Conservation (phyloP, 2,888 invertebrate species). For the Fabriciana adippe region DNA sequence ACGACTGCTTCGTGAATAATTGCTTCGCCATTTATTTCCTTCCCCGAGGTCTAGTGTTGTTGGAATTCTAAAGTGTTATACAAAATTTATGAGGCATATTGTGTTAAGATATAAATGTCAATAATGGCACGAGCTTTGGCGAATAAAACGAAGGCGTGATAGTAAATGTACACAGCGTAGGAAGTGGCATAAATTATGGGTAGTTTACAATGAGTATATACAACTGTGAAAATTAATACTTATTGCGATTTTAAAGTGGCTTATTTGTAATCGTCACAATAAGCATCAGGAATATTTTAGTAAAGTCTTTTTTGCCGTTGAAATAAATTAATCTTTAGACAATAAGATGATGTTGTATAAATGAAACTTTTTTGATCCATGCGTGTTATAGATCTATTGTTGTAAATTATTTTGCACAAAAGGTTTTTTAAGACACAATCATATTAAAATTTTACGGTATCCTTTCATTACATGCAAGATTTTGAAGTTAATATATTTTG, state of each 20-base stretch:
- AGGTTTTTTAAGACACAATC: slow-evolving; percentile 50
- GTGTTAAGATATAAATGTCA: slow-evolving; percentile 72
- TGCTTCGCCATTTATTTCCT: slow-evolving; percentile 76
- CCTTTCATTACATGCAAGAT: no score
- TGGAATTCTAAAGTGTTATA: slow-evolving; percentile 66
- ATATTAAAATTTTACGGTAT: slow-evolving; percentile 21
- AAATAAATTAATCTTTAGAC: no score
- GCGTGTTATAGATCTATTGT: slow-evolving; percentile 56
- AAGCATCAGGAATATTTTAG: neutral
- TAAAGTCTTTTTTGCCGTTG: neutral
- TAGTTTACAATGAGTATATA: slow-evolving; percentile 33
- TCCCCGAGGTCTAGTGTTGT: slow-evolving; percentile 59
- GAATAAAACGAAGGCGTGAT: slow-evolving; percentile 60
- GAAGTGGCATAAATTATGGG: slow-evolving; percentile 60
- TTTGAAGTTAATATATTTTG: no score
- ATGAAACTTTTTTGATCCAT: slow-evolving; percentile 37
- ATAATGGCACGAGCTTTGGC: slow-evolving; percentile 68
- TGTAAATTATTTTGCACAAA: slow-evolving; percentile 58
- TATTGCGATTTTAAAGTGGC: slow-evolving; percentile 27
- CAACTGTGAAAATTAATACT: slow-evolving; percentile 24
- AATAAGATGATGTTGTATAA: no score
- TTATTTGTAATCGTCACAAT: slow-evolving; percentile 12
- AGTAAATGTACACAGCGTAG: slow-evolving; percentile 56
- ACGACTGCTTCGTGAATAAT: slow-evolving; percentile 69
- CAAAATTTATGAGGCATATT: slow-evolving; percentile 68